Percentiles rank a stretch among this genome's conserved stretches.
These are phyloP conservation scores for Clistopyga incitator DNA, from an alignment of 2,888 invertebrate species.

Conservation along the genomic window DNA sequence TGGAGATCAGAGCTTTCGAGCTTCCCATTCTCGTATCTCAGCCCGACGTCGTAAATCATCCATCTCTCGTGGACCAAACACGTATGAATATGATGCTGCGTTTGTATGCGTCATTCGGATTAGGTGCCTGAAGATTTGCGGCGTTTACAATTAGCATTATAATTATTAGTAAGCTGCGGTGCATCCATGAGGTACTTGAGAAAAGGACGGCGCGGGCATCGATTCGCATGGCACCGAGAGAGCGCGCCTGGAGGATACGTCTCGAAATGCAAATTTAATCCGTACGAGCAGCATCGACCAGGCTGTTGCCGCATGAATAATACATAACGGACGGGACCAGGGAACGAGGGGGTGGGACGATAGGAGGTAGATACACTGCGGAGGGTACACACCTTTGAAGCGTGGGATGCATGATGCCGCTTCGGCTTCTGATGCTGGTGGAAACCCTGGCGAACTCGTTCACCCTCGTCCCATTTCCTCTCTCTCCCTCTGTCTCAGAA, in stretches of 20 bases:
- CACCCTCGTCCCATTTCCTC: background rate
- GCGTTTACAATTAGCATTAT: background rate
- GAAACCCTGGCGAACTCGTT: conserved; percentile 4
- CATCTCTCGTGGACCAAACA: background rate
- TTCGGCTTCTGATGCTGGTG: conserved; percentile 25
- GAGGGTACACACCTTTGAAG: conserved; percentile 43
- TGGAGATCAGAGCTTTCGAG: background rate
- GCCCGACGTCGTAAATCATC: background rate
- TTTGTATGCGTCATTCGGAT: background rate
- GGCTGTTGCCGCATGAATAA: conserved; percentile 77
- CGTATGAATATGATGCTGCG: background rate
- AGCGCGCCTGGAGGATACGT: conserved; percentile 68
- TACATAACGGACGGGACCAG: conserved; percentile 68
- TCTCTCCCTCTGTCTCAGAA: background rate
- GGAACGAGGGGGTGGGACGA: background rate
- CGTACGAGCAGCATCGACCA: conserved; percentile 76
- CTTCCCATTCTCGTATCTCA: background rate
- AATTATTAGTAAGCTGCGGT: background rate
- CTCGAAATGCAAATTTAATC: conserved; percentile 79
- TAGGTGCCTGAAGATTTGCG: background rate
- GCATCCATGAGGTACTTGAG: background rate
- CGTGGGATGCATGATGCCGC: conserved; percentile 37
- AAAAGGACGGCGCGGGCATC: conserved; percentile 12
- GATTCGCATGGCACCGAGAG: conserved; percentile 8
- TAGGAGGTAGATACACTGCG: conserved; percentile 13